Conservation (phyloP, 2,888 invertebrate species). For the Chirona hameri region DNA sequence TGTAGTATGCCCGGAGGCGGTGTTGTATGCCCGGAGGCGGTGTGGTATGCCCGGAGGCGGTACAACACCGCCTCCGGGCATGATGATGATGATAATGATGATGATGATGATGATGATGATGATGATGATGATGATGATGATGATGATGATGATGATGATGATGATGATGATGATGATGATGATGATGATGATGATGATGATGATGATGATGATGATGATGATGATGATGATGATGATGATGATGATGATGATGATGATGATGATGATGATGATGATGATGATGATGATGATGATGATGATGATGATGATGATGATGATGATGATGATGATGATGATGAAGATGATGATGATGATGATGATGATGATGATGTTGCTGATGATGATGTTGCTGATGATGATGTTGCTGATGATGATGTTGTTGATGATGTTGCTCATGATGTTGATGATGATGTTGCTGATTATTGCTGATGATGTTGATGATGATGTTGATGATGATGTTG, state of each 20-base stretch:
- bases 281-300: background rate
- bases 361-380: too few relatives aligned
- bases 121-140: constrained; percentile 10
- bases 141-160: constrained; percentile 22
- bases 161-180: constrained; percentile 1
- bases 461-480: too few relatives aligned
- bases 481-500: background rate
- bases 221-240: background rate
- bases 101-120: constrained; percentile 22
- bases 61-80: too few relatives aligned
- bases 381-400: too few relatives aligned
- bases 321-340: background rate
- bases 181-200: background rate
- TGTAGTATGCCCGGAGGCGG: too few relatives aligned
- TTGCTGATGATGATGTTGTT: too few relatives aligned
- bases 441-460: too few relatives aligned
- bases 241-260: background rate
- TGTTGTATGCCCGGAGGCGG: too few relatives aligned
- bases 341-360: background rate
- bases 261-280: background rate
- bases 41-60: too few relatives aligned
- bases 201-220: background rate
- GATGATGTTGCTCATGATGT: too few relatives aligned
- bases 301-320: background rate
- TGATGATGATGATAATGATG: too few relatives aligned